Base-by-base conservation (phyloP, 2,888 invertebrate genomes). In the Archips crataeganus region DNA sequence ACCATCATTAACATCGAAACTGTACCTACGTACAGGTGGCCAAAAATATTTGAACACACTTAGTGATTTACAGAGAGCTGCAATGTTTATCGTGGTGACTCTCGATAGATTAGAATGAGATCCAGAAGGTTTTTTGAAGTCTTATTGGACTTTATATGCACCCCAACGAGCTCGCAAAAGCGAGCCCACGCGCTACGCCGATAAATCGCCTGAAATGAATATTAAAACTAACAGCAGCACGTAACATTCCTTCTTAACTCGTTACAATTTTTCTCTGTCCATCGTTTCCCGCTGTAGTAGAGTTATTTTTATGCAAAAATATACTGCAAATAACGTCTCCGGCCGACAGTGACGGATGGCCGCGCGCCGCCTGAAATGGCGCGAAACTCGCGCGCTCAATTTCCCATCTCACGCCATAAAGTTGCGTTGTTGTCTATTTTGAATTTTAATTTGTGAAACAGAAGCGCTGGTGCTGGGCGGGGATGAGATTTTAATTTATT, bases 341-440 rank as follows among this genome's bases (percentile, higher is more conserved):
- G 78, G 75, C 75, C 81, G 91, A 91, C 92, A 86, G 83, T 92
- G 92, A 92, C 82, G 83, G 82, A 92, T 90, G 86, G 82, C 62
- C 85, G 77, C 75, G 77, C 77, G 82, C 60, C 68, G 70, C 70
- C 74, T 69, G 68, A 66, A 71, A 70, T 70, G 75, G 71, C 45
- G 66, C 71, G 71, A 69, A 62, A 60, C 71, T 65, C 42, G 83
- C 78, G 79, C 84, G 87, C 84, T 81, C 81, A 83, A 89, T 89
- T 86, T 85, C 83, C 84, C 82, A 85, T 84, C 84, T 82, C 85
- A 83, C 84, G 81, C 79, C 79, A 81, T 79, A 80, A 79, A 73
- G 64, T 69, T 49, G n/a, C 59, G 13, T 36, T 15, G 42, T 51
- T 64, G 45, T 61, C 62, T 74, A 54, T 23, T 54, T 63, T 63